Conservation (phyloP, 2,888 invertebrate genomes). For the Scaptomyza tumidula region DNA sequence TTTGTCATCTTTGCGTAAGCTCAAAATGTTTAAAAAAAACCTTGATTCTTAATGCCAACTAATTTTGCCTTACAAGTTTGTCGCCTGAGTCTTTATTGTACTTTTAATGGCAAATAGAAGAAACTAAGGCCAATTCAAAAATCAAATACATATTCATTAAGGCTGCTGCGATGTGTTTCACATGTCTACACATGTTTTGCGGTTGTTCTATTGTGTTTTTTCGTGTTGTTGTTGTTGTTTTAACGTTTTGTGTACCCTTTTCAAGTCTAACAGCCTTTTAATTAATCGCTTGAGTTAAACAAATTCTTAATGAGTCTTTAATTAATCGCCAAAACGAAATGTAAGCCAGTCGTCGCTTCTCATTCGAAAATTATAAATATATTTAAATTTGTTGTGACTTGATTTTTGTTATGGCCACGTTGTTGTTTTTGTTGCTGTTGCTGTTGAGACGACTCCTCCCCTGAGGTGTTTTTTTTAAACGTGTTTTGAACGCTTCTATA, state of each 20-base stretch:
- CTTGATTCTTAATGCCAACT: not conserved
- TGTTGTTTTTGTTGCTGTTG: slow-evolving; percentile 21
- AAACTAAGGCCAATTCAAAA: not conserved
- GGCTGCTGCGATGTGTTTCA: slow-evolving; percentile 28
- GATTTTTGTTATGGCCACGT: slow-evolving; percentile 58
- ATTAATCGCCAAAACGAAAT: slow-evolving; percentile 73
- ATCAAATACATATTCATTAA: slow-evolving; percentile 30
- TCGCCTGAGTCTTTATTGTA: slow-evolving; percentile 45
- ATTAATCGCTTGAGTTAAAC: slow-evolving; percentile 71
- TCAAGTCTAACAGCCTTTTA: slow-evolving; percentile 68
- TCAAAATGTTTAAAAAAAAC: not conserved
- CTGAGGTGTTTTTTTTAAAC: slow-evolving; percentile 74
- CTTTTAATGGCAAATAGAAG: not conserved
- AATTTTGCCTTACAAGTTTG: slow-evolving; percentile 36
- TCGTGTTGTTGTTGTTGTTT: slow-evolving; percentile 6
- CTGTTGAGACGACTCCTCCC: slow-evolving; percentile 63
- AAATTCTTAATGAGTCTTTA: slow-evolving; percentile 80
- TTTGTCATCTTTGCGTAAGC: slow-evolving; percentile 32
- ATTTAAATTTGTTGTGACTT: slow-evolving; percentile 70
- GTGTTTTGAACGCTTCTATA: slow-evolving; percentile 66
- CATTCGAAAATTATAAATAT: slow-evolving; percentile 23
- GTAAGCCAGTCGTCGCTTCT: slow-evolving; percentile 43
- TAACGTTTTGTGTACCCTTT: slow-evolving; percentile 38
- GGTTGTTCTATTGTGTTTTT: slow-evolving; percentile 14
- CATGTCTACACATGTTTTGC: slow-evolving; percentile 43